phyloP scores from a whole-genome alignment of 2,888 invertebrate genomes.

The Lepidochrysops patricia region DNA sequence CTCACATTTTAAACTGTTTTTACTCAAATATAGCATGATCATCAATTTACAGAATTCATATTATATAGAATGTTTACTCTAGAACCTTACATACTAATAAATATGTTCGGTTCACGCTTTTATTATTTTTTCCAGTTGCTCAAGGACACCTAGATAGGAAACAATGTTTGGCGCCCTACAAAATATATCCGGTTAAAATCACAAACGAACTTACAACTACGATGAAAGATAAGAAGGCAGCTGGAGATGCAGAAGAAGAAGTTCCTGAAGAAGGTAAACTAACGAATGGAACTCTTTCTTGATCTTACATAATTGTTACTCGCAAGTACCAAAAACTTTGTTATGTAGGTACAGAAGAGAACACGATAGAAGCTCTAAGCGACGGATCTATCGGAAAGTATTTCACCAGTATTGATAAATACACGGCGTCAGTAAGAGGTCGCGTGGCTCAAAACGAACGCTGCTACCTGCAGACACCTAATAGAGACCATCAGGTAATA shows the following conservation, averaged over 20 bases:
- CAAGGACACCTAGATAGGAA: constrained; percentile 52
- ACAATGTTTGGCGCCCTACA: constrained; percentile 56
- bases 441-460: constrained; percentile 53
- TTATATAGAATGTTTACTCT: too few relatives aligned
- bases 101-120: neutral
- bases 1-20: neutral
- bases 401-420: constrained; percentile 37
- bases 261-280: constrained; percentile 36
- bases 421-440: constrained; percentile 47
- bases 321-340: neutral
- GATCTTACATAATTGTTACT: too few relatives aligned
- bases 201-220: constrained; percentile 53
- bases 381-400: constrained; percentile 46
- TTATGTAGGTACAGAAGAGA: neutral
- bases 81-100: neutral
- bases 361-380: constrained; percentile 41
- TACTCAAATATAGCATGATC: too few relatives aligned
- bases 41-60: too few relatives aligned
- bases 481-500: constrained; percentile 55
- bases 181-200: constrained; percentile 53
- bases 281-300: too few relatives aligned
- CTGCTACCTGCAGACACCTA: constrained; percentile 55
- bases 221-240: constrained; percentile 39
- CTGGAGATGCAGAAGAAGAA: constrained; percentile 31
- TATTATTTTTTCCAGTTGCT: constrained; percentile 30